phyloP scores from a whole-genome alignment of 1,140 invertebrate species.

The Drosophila tsacasi region DNA sequence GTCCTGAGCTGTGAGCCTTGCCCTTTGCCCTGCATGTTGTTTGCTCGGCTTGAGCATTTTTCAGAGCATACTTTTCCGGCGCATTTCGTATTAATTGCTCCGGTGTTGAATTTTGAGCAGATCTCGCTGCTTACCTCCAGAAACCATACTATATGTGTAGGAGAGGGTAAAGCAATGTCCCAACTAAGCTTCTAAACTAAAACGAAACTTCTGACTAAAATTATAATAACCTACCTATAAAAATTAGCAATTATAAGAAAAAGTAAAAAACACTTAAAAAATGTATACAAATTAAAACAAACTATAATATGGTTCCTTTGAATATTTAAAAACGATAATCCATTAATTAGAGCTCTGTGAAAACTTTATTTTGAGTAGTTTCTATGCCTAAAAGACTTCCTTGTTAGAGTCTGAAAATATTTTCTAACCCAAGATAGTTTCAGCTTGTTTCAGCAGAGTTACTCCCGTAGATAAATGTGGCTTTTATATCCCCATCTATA shows the following conservation, averaged over 20 bases:
- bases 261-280: too few species aligned
- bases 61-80: slow-evolving; percentile 61
- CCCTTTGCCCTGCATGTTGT: slow-evolving; percentile 53
- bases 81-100: slow-evolving; percentile 74
- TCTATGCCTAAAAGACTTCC: not conserved
- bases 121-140: not conserved
- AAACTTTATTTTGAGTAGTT: not conserved
- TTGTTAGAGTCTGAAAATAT: not conserved
- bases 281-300: too few species aligned
- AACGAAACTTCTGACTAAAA: too few species aligned
- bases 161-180: not conserved
- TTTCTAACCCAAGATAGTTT: not conserved
- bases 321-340: not conserved
- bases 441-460: too few species aligned
- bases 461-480: not conserved
- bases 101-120: slow-evolving; percentile 17
- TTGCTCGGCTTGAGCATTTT: slow-evolving; percentile 48
- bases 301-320: not conserved
- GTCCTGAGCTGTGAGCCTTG: slow-evolving; percentile 30
- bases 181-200: too few species aligned
- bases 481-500: slow-evolving; percentile 30
- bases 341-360: not conserved
- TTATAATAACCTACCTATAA: too few species aligned
- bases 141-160: not conserved
- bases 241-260: too few species aligned